Base-by-base conservation (phyloP, 1,140 invertebrate genomes). In the Ceratitis capitata region DNA sequence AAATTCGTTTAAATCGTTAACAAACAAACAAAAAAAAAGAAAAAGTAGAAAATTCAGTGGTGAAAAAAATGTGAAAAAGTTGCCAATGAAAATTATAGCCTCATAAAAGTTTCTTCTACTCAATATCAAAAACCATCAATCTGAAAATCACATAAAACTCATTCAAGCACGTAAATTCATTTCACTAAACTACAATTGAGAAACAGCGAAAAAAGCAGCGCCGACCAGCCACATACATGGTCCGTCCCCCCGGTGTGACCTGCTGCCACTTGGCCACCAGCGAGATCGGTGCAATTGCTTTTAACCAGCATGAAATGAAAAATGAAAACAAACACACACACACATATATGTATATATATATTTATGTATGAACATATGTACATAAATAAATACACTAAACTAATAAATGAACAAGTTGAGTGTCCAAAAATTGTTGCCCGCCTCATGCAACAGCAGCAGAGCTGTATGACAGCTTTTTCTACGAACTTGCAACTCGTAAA, bases 51-150 rank as follows among this genome's bases (percentile, higher is more conserved):
- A 45, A 78, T 39, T 23, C 39, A 78, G 6, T 4, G 32, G 29
- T 14, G 64, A 74, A 26, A 78, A 78, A 14, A 23, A 78, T 45
- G 39, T 78, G 69, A 42, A 78, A 78, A 78, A 78, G 39, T 23
- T 19, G 42, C 10, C 42, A 78, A n/a, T 78, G 88, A 87, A 90
- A 90, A 90, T 90, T 90, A 90, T 87, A 90, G 86, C 86, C 86
- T 89, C 88, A 87, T 90, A 90, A 89, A 90, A 88, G 88, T 88
- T 90, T 89, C n/a, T n/a, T n/a, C 45, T 89, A 89, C 88, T 86
- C 86, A 90, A 88, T 90, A 90, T 90, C 89, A 88, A 87, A 87
- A 87, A 87, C 87, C 87, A 90, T 90, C 89, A 90, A 90, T 90
- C 88, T 90, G 86, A 84, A 85, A 87, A 58, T 61, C 47, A 23